A percentile compares a stretch with the other conserved stretches of the same genome.
These are phyloP conservation scores for Corythucha ciliata DNA, from an alignment of 2,888 invertebrate genomes.

Conservation along the genomic window DNA sequence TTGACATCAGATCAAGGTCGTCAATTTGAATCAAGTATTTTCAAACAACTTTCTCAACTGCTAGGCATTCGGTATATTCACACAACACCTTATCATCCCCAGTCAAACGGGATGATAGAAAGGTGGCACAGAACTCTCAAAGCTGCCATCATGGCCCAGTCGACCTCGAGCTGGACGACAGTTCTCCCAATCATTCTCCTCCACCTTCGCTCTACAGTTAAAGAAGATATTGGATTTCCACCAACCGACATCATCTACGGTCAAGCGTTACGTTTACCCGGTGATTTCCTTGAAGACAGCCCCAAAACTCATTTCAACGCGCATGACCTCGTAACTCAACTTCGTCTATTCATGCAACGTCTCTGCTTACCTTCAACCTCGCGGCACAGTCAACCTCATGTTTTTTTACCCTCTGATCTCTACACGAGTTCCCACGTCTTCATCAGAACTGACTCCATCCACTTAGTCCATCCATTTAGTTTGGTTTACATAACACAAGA, in stretches of 20 bases:
- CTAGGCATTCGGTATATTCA: slow-evolving; percentile 10
- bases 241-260: slow-evolving; percentile 39
- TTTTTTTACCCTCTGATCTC: slow-evolving; percentile 7
- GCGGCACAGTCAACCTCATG: background rate
- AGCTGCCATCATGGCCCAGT: slow-evolving; percentile 13
- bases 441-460: slow-evolving; percentile 7
- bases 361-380: background rate
- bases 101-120: slow-evolving; percentile 21
- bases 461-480: too few species aligned
- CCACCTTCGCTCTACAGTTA: slow-evolving; percentile 18
- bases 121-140: slow-evolving; percentile 22
- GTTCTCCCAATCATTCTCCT: slow-evolving; percentile 18
- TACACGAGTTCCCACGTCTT: slow-evolving; percentile 11
- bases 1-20: slow-evolving; percentile 40
- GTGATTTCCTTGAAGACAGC: slow-evolving; percentile 32
- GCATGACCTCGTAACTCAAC: background rate
- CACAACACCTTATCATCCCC: too few species aligned
- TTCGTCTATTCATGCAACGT: background rate
- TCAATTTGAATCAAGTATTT: slow-evolving; percentile 40
- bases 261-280: slow-evolving; percentile 35
- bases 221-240: slow-evolving; percentile 23
- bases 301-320: background rate
- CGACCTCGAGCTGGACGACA: slow-evolving; percentile 5
- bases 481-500: too few species aligned
- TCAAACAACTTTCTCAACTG: slow-evolving; percentile 23